Base-by-base conservation (phyloP, 2,888 invertebrate genomes). In the Pristionchus maxplancki region DNA sequence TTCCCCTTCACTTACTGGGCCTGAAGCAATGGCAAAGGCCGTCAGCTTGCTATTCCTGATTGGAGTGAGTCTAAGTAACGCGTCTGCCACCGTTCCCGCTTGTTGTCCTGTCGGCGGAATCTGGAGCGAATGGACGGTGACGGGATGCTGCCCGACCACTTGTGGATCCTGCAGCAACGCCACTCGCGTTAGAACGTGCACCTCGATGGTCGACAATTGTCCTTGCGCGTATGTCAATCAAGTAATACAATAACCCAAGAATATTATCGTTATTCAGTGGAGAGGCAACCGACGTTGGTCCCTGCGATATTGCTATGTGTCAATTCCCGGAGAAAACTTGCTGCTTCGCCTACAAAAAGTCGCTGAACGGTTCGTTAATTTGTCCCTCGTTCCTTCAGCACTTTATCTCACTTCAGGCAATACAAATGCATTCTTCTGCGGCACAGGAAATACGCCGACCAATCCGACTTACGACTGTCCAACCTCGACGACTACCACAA, bases 71-170 rank as follows among this genome's bases (percentile, higher is more conserved):
- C n/a, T n/a, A n/a, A n/a, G n/a, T n/a, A n/a, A n/a, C n/a, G n/a
- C n/a, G n/a, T n/a, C n/a, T n/a, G n/a, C n/a, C n/a, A n/a, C n/a
- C n/a, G n/a, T n/a, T n/a, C 58, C 82, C 9, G 53, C 86, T 6
- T 91, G 91, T 40, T 91, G 91, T 62, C 90, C 91, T 11, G 67
- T 89, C n/a, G 91, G 90, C 28, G 91, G 91, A 20, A 89, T 91
- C 81, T 91, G 91, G 91, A 90, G 90, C 17, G 91, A 91, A 87
- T 91, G 91, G 91, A 87, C 90, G 2, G 62, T 34, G 17, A 90
- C 90, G n/a, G 89, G 89, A 17, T 53, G 89, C 0, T 91, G 91
- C 58, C 87, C 90, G 0, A 90, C 90, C 28, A 86, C 88, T 3
- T 91, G 91, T 85, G 91, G 91, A 31, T 91, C 91, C 28, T 91